Base-by-base conservation (phyloP, 1,140 invertebrate genomes). In the Prorops nasuta region DNA sequence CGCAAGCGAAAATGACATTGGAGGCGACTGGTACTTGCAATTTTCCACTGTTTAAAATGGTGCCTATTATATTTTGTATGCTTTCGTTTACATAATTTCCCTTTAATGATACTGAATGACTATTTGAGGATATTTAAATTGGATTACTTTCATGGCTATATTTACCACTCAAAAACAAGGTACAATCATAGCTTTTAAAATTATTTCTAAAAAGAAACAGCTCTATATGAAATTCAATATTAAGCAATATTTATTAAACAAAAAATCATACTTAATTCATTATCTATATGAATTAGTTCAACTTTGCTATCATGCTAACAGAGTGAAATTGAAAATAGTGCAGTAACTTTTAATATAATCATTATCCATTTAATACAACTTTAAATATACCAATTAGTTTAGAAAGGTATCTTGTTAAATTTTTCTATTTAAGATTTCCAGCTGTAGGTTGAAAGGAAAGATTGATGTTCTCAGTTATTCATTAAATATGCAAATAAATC, bases 1-100 rank as follows among this genome's bases (percentile, higher is more conserved):
- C 67, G 61, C 28, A 67, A 70, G 47, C 63, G 66, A 14, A 74
- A 74, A 72, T 75, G 67, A 75, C 70, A 70, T 32, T 69, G 66
- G 66, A 64, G 51, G 47, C 58, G 55, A 38, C 34, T 71, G 32
- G 55, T 74, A 18, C 34, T 68, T 44, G 55, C 54, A 49, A 70
- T 59, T 45, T 69, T 74, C 63, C 61, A 66, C 44, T 71, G 63
- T 63, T 69, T 73, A 46, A 72, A 75, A 63, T 69, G 72, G 69
- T 74, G 71, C 66, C 69, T 72, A 54, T 58, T 69, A 60, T 58
- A 63, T 52, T 65, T 71, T 66, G 54, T 72, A 60, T 71, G 67
- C 54, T 63, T 67, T 19, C 63, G 64, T 56, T 51, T 74, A 66
- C 68, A 71, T 56, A 48, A 61, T 65, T 60, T 69, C 38, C 56